phyloP scores from a whole-genome alignment of 2,797 vertebrate species.

The Uromys caudimaculatus region DNA sequence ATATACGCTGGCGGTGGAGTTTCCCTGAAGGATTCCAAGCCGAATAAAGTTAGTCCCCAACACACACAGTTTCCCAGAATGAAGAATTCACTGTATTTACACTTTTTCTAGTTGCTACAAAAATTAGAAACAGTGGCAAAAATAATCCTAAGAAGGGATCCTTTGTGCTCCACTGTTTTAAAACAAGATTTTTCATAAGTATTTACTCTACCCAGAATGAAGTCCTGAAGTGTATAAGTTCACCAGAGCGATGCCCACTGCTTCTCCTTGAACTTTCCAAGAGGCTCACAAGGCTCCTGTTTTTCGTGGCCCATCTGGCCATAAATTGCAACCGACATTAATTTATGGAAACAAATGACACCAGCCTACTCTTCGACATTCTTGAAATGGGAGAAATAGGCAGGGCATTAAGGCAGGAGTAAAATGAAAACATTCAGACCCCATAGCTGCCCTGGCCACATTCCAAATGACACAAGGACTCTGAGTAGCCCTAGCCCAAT shows the following conservation, averaged over 20 bases:
- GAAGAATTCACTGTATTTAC: slow-evolving; percentile 72
- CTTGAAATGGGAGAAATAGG: slow-evolving; percentile 85
- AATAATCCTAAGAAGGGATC: slow-evolving; percentile 83
- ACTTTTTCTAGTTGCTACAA: slow-evolving; percentile 77
- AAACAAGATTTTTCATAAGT: slow-evolving; percentile 81
- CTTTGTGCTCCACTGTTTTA: slow-evolving; percentile 85
- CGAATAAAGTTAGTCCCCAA: slow-evolving; percentile 21
- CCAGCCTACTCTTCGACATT: slow-evolving; percentile 78
- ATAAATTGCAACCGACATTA: slow-evolving; percentile 87
- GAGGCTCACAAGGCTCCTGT: slow-evolving; percentile 84
- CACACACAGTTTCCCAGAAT: slow-evolving; percentile 46
- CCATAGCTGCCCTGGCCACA: slow-evolving; percentile 70
- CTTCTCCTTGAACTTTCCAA: slow-evolving; percentile 81
- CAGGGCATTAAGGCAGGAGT: slow-evolving; percentile 78
- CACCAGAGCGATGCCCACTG: slow-evolving; percentile 80
- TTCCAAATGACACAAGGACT: slow-evolving; percentile 73
- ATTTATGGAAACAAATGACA: slow-evolving; percentile 88
- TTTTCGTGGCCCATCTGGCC: slow-evolving; percentile 86
- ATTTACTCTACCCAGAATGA: slow-evolving; percentile 79
- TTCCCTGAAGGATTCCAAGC: slow-evolving; percentile 14
- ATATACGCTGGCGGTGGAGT: neutral
- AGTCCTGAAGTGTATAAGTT: slow-evolving; percentile 86
- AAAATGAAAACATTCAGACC: slow-evolving; percentile 79
- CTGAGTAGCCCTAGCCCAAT: slow-evolving; percentile 65
- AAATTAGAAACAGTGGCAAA: slow-evolving; percentile 80